Evolutionary conservation across 2,888 invertebrate species (phyloP).

Genomic region (Spicauda simplicius): DNA sequence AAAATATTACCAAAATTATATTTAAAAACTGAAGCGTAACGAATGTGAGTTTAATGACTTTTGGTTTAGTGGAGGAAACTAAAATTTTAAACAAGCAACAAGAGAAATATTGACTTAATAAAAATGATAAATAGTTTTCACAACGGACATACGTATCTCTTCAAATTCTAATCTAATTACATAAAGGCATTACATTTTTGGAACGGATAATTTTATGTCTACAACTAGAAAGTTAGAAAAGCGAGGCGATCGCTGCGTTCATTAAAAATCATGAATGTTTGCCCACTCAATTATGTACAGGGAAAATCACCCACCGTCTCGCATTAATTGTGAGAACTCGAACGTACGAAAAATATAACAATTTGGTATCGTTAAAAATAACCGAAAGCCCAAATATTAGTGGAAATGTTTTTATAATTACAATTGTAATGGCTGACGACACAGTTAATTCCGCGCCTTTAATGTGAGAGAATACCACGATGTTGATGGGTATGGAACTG

Average conservation of each 20-base stretch:
- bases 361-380: constrained; percentile 51
- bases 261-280: constrained; percentile 57
- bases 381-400: constrained; percentile 47
- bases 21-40: constrained; percentile 9
- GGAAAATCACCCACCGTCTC: constrained; percentile 46
- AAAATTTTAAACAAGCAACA: constrained; percentile 4
- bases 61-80: constrained; percentile 8
- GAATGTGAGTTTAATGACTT: constrained; percentile 13
- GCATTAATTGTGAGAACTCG: constrained; percentile 51
- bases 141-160: constrained; percentile 4
- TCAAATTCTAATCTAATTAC: constrained; percentile 45
- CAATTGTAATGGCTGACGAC: constrained; percentile 46
- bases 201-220: constrained; percentile 57
- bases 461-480: constrained; percentile 51
- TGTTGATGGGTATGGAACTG: constrained; percentile 39
- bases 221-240: constrained; percentile 70
- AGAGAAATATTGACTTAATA: constrained; percentile 27
- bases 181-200: constrained; percentile 45
- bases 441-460: constrained; percentile 43
- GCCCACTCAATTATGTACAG: constrained; percentile 49
- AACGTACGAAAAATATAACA: constrained; percentile 48
- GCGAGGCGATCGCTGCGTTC: constrained; percentile 55
- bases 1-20: constrained; percentile 17
- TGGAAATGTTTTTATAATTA: constrained; percentile 51
- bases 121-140: constrained; percentile 34